Evolutionary conservation across 1,140 invertebrate species (phyloP).

Genomic region (Drosophila parvula): DNA sequence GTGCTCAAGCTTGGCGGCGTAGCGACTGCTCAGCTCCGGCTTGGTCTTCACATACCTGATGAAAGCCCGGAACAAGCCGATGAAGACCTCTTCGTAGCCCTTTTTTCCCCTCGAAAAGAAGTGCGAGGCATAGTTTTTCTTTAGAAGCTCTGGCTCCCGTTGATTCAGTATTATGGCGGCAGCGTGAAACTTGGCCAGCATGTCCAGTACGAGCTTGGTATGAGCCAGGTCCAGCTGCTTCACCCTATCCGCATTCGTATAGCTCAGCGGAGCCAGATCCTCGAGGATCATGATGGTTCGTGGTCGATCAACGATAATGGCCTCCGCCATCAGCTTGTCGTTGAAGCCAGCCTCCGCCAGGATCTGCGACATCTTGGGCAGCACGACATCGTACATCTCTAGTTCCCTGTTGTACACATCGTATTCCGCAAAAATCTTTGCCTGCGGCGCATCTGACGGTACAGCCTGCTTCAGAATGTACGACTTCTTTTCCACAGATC

Average conservation of each 20-base stretch:
- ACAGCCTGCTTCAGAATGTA: slow-evolving; percentile 59
- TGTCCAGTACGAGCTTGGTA: slow-evolving; percentile 84
- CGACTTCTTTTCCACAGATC: slow-evolving; percentile 14
- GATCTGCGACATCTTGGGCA: slow-evolving; percentile 57
- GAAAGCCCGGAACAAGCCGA: slow-evolving; percentile 35
- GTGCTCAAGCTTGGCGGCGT: slow-evolving; percentile 56
- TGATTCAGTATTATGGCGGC: slow-evolving; percentile 50
- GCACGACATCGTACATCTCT: slow-evolving; percentile 67
- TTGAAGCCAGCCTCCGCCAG: slow-evolving; percentile 47
- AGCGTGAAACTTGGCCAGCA: slow-evolving; percentile 86
- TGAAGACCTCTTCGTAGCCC: slow-evolving; percentile 34
- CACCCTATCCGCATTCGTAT: slow-evolving; percentile 85
- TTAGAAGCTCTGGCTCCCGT: slow-evolving; percentile 38
- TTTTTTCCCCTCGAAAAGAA: slow-evolving; percentile 47
- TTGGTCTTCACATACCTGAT: slow-evolving; percentile 45
- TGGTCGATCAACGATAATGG: slow-evolving; percentile 57
- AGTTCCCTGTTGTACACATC: slow-evolving; percentile 61
- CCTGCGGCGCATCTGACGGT: slow-evolving; percentile 38
- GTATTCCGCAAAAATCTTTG: slow-evolving; percentile 49
- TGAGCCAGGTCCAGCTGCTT: slow-evolving; percentile 85
- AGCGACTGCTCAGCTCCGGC: slow-evolving; percentile 37
- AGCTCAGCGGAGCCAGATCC: slow-evolving; percentile 84
- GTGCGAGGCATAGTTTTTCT: slow-evolving; percentile 15
- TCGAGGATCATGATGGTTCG: slow-evolving; percentile 80
- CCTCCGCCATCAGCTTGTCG: slow-evolving; percentile 63